phyloP scores from a whole-genome alignment of 2,797 vertebrate species.

The Dallia pectoralis region DNA sequence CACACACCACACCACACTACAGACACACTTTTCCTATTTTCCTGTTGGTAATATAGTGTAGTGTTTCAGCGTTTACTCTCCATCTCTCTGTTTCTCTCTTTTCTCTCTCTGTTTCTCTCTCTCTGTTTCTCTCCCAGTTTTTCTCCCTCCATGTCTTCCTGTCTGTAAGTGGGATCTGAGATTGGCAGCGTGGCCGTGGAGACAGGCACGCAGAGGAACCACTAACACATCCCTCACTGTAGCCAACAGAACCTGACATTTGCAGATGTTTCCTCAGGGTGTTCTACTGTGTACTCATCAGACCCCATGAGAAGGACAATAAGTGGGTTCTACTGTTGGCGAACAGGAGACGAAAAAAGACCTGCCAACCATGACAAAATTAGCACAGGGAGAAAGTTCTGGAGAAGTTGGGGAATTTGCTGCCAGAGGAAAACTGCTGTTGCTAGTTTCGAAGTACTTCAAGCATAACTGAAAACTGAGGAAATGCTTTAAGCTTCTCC shows the following conservation, averaged over 20 bases:
- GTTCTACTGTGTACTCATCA: slow-evolving; percentile 31
- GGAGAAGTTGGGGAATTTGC: not conserved
- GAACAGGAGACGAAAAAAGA: not conserved
- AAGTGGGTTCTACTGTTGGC: not conserved
- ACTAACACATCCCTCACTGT: slow-evolving; percentile 40
- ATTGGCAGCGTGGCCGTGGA: slow-evolving; percentile 20
- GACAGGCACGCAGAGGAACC: slow-evolving; percentile 18
- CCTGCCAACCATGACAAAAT: not conserved
- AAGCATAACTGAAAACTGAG: not conserved
- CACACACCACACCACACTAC: not conserved
- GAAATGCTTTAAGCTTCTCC: not conserved
- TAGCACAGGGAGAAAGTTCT: not conserved
- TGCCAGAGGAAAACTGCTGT: not conserved
- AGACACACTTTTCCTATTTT: not conserved
- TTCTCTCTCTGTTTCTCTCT: not conserved
- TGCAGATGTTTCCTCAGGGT: slow-evolving; percentile 30
- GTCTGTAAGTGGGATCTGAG: not conserved
- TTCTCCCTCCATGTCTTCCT: not conserved
- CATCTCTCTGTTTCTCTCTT: not conserved
- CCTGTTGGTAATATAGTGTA: not conserved
- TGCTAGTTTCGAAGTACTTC: not conserved
- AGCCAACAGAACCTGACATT: slow-evolving; percentile 40
- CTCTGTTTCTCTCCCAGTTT: not conserved
- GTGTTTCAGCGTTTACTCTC: not conserved
- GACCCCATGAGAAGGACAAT: slow-evolving; percentile 30